Evolutionary conservation across 2,888 invertebrate species (phyloP).

Genomic region (Campaea margaritaria): DNA sequence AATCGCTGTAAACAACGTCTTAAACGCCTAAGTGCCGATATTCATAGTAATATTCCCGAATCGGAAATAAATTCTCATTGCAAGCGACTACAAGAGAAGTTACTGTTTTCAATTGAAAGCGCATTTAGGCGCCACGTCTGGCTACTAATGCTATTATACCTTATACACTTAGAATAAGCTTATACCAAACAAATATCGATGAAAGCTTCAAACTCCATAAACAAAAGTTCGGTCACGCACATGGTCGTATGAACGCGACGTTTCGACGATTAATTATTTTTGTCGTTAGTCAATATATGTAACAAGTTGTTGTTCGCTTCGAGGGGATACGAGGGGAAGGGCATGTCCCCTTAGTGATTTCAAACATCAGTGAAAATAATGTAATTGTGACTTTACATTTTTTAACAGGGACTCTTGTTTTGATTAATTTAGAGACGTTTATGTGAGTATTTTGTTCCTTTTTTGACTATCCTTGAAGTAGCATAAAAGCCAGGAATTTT

Average conservation of each 20-base stretch:
- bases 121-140: constrained; percentile 46
- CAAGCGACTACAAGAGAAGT: not conserved
- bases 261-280: constrained; percentile 41
- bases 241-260: constrained; percentile 34
- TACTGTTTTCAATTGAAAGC: constrained; percentile 34
- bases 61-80: not conserved
- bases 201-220: constrained; percentile 39
- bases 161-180: too few relatives aligned
- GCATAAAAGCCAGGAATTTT: too few relatives aligned
- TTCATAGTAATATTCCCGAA: not conserved
- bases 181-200: constrained; percentile 43
- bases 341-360: constrained; percentile 33
- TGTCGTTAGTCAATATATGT: constrained; percentile 26
- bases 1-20: too few relatives aligned
- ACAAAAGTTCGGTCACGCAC: constrained; percentile 37
- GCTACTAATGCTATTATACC: constrained; percentile 46
- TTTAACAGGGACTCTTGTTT: too few relatives aligned
- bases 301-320: constrained; percentile 36
- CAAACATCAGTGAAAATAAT: constrained; percentile 32
- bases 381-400: constrained; percentile 37
- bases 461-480: too few relatives aligned
- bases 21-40: too few relatives aligned
- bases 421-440: too few relatives aligned
- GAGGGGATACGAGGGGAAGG: constrained; percentile 32
- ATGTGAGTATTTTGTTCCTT: too few relatives aligned